Evolutionary conservation across 2,888 invertebrate species (phyloP), one percentile per base, ranked within the genome.

Genomic region (Hofmannophila pseudospretella): DNA sequence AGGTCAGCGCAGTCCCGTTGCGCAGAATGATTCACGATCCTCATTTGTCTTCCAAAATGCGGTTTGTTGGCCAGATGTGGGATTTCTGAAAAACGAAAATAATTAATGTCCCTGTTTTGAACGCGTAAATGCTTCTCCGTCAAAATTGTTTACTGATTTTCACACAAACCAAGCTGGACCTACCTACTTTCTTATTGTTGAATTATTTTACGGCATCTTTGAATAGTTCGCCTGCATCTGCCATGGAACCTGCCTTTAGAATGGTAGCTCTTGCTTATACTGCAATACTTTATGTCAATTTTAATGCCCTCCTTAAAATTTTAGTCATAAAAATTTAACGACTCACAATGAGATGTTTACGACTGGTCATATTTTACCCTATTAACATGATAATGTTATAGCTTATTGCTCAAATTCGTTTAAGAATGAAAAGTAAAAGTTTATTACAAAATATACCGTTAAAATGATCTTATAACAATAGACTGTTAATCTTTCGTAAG

Each of bases 241-340:
- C 33, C 32, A 26, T 30, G 46, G 45, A 23, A 14, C 12, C 5
- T 30, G 42, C 37, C 45, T 33, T 43, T 47, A 42, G 44, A 47
- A 44, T 56, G 55, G 53, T 60, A 55, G 58, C 29, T 14, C n/a
- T 16, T 14, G n/a, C n/a, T 16, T 14, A 11, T 16, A 65, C 68
- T 69, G 73, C 62, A 64, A 62, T 54, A 63, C 59, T 73, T 76
- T 71, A 78, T 59, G 60, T 67, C 58, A 43, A 50, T 63, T 74
- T 76, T 74, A 73, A 67, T 63, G 54, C 49, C 57, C 59, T 59
- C 51, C 65, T 71, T 67, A 70, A 58, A 68, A 58, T 73, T 64
- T 30, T 50, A 44, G 52, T 67, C 73, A 61, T 81, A 64, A 80
- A 81, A 62, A 43, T 51, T 67, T 67, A 66, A 61, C 76, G 63